Percentiles rank a stretch among this genome's conserved stretches.
phyloP scores from a whole-genome alignment of 2,113 vertebrate species.

The Haemorhous mexicanus region DNA sequence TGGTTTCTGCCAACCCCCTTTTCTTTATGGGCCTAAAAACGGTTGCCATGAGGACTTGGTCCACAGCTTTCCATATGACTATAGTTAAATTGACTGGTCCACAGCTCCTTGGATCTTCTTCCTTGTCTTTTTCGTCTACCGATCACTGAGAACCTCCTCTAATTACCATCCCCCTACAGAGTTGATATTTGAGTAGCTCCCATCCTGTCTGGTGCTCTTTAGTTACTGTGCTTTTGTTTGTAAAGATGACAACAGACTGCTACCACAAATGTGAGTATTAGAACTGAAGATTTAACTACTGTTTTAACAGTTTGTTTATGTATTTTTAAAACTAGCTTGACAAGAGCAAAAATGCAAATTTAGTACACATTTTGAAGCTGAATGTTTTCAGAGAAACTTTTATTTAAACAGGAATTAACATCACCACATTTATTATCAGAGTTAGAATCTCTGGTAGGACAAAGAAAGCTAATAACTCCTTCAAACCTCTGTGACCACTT shows the following conservation, averaged over 20 bases:
- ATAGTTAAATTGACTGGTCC: not conserved
- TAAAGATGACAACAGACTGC: not conserved
- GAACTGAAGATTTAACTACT: not conserved
- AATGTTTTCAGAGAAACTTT: not conserved
- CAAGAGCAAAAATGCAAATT: not conserved
- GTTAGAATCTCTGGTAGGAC: not conserved
- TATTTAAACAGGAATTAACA: not conserved
- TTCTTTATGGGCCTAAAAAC: not conserved
- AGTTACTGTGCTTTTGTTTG: not conserved
- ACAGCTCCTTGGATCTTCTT: not conserved
- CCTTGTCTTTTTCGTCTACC: not conserved
- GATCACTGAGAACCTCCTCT: not conserved
- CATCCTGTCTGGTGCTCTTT: not conserved
- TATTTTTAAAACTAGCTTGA: not conserved
- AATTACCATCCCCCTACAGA: not conserved
- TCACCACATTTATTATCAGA: not conserved
- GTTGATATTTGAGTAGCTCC: not conserved
- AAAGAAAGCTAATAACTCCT: not conserved
- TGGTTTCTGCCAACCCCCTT: not conserved
- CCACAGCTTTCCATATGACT: not conserved
- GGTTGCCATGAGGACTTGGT: not conserved
- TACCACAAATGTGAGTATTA: not conserved
- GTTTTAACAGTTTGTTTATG: not conserved
- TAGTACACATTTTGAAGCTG: not conserved
- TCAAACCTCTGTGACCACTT: not conserved